phyloP scores from a whole-genome alignment of 2,113 vertebrate species.

The Lepus timidus region DNA sequence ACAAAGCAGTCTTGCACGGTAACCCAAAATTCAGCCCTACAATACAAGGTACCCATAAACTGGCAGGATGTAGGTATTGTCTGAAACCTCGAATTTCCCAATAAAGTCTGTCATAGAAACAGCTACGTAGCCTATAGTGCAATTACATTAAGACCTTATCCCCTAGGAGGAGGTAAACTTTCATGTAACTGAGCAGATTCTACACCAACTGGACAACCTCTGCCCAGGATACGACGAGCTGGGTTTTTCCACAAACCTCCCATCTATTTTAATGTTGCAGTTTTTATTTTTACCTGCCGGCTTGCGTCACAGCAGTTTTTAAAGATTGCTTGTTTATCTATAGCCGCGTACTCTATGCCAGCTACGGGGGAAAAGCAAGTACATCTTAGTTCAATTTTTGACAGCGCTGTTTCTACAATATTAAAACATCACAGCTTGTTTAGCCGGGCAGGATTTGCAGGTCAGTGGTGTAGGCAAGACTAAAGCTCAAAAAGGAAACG shows the following conservation, averaged over 20 bases:
- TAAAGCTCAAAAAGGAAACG: conserved; percentile 62
- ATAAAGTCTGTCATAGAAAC: conserved; percentile 25
- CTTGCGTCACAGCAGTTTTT: conserved; percentile 28
- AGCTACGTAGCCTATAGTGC: conserved; percentile 22
- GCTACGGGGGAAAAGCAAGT: neutral
- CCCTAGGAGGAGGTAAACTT: conserved; percentile 56
- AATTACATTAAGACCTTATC: neutral
- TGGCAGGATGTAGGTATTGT: conserved; percentile 40
- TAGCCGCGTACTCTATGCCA: neutral
- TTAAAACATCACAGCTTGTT: neutral
- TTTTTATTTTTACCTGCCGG: conserved; percentile 9
- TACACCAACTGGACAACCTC: neutral
- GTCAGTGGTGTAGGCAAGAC: conserved; percentile 59
- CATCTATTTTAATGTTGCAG: conserved; percentile 2
- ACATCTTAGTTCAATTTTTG: neutral
- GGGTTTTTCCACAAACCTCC: neutral
- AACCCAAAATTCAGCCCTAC: conserved; percentile 87
- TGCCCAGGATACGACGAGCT: neutral
- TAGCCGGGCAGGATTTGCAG: conserved; percentile 58
- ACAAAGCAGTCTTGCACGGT: conserved; percentile 89
- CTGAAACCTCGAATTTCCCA: conserved; percentile 61
- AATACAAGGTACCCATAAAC: conserved; percentile 87
- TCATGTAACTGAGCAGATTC: conserved; percentile 28
- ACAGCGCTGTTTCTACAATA: neutral
- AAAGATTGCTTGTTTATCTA: neutral